Evolutionary conservation across 2,113 vertebrate species (phyloP).

Genomic region (Phalacrocorax pelagicus): DNA sequence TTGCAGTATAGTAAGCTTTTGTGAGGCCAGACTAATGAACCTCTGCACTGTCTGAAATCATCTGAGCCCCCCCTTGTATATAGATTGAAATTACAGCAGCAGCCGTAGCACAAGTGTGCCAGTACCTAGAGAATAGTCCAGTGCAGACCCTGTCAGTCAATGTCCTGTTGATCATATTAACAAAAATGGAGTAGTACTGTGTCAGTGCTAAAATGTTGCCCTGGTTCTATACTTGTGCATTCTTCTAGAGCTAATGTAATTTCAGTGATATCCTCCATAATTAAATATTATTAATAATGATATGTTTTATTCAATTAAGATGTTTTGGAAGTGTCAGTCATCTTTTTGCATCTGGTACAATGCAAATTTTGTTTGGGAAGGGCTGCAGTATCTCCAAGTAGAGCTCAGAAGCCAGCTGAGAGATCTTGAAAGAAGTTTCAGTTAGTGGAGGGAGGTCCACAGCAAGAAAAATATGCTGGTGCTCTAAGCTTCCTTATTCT

Average conservation of each 20-base stretch:
- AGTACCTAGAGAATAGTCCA: background rate
- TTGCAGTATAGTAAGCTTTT: slow-evolving; percentile 13
- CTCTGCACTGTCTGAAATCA: background rate
- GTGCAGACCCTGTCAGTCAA: slow-evolving; percentile 1
- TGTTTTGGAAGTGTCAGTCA: background rate
- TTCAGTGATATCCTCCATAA: background rate
- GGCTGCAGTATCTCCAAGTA: background rate
- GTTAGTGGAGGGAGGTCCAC: background rate
- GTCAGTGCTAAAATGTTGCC: background rate
- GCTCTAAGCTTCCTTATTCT: background rate
- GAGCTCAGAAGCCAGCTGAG: background rate
- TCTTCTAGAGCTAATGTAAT: background rate
- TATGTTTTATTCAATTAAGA: background rate
- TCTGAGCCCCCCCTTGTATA: background rate
- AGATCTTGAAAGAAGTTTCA: background rate
- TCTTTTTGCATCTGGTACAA: background rate
- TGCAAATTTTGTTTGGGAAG: background rate
- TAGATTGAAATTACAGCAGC: background rate
- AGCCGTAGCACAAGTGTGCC: background rate
- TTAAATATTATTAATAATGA: background rate
- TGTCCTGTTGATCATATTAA: background rate
- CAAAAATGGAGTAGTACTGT: background rate
- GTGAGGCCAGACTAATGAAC: slow-evolving; percentile 9
- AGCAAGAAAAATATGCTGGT: background rate
- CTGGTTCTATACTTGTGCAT: background rate